A percentile compares a stretch with the other conserved stretches of the same genome.
These are phyloP conservation scores for Nemotelus nigrinus DNA, from an alignment of 2,888 invertebrate genomes.

Conservation along the genomic window DNA sequence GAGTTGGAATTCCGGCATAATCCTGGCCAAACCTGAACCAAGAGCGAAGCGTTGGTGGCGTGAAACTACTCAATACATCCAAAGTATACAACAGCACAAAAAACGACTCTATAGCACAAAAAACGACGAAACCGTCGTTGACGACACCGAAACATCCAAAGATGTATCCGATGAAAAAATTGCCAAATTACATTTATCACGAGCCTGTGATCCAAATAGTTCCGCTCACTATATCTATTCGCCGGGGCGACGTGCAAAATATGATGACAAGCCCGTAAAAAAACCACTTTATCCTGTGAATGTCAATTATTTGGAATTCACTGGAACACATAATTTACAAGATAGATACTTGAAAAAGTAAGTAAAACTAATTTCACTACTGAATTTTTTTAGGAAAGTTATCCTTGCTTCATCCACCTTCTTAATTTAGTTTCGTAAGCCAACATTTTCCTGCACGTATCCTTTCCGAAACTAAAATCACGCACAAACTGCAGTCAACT, in stretches of 20 bases:
- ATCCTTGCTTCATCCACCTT: background rate
- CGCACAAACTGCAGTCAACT: too few species aligned
- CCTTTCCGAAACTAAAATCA: too few species aligned
- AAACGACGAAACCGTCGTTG: background rate
- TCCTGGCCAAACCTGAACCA: background rate
- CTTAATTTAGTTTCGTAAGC: background rate
- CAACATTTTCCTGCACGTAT: too few species aligned
- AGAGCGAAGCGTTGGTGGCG: slow-evolving; percentile 47
- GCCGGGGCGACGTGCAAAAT: background rate
- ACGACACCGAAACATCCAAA: background rate
- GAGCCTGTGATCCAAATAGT: background rate
- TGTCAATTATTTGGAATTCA: slow-evolving; percentile 27
- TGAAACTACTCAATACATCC: slow-evolving; percentile 41
- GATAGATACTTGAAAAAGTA: slow-evolving; percentile 11
- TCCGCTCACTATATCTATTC: background rate
- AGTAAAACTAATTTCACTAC: slow-evolving; percentile 1
- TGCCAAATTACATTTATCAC: background rate
- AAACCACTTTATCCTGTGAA: slow-evolving; percentile 25
- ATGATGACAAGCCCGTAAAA: background rate
- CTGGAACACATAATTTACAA: background rate
- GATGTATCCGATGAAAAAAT: background rate
- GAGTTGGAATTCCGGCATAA: slow-evolving; percentile 5
- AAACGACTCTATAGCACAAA: background rate
- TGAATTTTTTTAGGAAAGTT: background rate
- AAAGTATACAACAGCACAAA: background rate